Conservation (phyloP, 92 coral and sea anemone species). For the Zoanthus gigantus region DNA sequence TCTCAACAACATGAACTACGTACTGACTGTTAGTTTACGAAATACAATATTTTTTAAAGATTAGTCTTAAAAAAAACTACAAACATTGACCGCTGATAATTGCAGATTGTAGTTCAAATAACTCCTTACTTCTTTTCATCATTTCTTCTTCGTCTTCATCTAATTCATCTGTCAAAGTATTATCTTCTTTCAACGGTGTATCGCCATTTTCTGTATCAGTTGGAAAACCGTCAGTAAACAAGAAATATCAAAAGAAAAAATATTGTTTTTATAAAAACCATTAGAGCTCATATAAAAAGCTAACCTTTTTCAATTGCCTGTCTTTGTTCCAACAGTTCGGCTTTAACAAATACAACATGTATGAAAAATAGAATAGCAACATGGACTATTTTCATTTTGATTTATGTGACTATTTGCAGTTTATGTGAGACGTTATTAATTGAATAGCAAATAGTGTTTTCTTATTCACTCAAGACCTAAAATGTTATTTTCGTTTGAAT, state of each 20-base stretch:
- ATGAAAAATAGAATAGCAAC: neutral
- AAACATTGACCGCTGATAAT: too few relatives aligned
- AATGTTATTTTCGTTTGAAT: neutral
- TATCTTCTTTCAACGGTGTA: neutral
- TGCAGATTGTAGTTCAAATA: neutral
- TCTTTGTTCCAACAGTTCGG: neutral
- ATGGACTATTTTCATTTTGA: neutral
- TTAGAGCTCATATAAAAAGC: neutral
- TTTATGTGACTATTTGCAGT: neutral
- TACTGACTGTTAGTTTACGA: neutral
- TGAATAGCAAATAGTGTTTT: neutral
- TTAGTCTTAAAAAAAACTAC: too few relatives aligned
- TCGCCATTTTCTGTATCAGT: neutral
- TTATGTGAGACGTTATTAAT: neutral
- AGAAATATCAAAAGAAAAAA: neutral
- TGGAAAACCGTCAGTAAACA: neutral
- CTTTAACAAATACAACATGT: neutral
- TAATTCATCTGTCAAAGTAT: neutral
- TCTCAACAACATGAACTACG: neutral
- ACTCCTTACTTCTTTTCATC: conserved; percentile 1
- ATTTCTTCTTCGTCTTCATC: neutral
- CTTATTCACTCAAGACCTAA: neutral
- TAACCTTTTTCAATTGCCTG: neutral
- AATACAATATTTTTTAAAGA: neutral
- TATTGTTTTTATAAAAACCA: neutral